Evolutionary conservation across 2,113 vertebrate genomes (phyloP).

Genomic region (Chaetops frenatus): DNA sequence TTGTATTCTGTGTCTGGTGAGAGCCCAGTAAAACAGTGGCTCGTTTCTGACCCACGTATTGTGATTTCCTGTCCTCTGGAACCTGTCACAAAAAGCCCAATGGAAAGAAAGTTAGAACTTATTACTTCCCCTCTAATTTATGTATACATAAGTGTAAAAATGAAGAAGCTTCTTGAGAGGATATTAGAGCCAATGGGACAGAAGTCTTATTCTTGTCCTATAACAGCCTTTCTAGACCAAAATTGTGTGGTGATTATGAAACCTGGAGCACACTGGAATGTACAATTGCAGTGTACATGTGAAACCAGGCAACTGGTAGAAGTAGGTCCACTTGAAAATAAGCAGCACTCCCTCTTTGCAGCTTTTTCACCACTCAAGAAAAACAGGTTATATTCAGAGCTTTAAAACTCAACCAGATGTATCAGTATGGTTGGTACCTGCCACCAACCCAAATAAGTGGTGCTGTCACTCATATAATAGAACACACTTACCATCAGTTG

Average conservation of each 20-base stretch:
- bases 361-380: neutral
- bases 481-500: slow-evolving; percentile 77
- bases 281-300: neutral
- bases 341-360: neutral
- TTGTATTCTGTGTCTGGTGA: slow-evolving; percentile 85
- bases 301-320: neutral
- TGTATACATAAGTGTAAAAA: neutral
- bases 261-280: neutral
- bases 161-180: neutral
- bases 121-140: neutral
- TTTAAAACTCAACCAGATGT: neutral
- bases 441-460: neutral
- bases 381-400: neutral
- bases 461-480: neutral
- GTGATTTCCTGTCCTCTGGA: slow-evolving; percentile 92
- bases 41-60: slow-evolving; percentile 85
- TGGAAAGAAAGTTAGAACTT: neutral
- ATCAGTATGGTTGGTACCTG: neutral
- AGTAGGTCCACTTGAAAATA: neutral
- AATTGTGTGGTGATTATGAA: neutral
- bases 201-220: neutral
- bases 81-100: slow-evolving; percentile 49
- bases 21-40: slow-evolving; percentile 90
- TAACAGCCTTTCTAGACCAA: neutral
- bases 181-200: neutral